Base-by-base conservation (phyloP, 2,797 vertebrate species). In the Malurus leucopterus region DNA sequence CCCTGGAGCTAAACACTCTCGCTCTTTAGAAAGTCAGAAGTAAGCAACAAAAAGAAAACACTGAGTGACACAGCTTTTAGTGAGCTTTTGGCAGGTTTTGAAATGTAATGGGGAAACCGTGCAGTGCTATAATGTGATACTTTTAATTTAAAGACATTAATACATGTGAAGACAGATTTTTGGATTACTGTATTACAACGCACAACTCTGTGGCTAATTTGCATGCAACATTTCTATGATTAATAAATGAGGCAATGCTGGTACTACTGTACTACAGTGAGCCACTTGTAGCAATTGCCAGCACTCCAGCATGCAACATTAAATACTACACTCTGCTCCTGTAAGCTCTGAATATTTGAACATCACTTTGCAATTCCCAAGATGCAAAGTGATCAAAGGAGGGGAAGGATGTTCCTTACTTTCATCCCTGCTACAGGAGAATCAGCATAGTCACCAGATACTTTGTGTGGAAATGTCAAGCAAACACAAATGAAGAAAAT, bases 181-280 rank as follows among this genome's bases (percentile, higher is more conserved):
- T 43, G 27, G 8, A 62, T 81, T 67, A 49, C 9, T 83, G 59
- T 51, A 46, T 69, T 80, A 50, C 59, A 59, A 81, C 65, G 65
- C 72, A 88, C 26, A 88, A 65, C 47, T 63, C 30, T 68, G 41
- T 80, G 32, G 53, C 65, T 89, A 64, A 90, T 92, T 91, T 93
- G 43, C 79, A 64, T 87, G 41, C 43, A 86, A 30, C 64, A 61
- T 77, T 70, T 68, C 58, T 71, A 50, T 85, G 49, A 87, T 90
- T 90, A 92, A 92, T 89, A 81, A 72, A 75, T 86, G 62, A 79
- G n/a, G 86, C 85, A 91, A 83, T 43, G 59, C 55, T 85, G 26
- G n/a, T 55, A 69, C 75, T 75, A 74, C 49, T 55, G 72, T 70
- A 49, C 30, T 65, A 40, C 70, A 78, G 54, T 40, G 41, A 93